These are phyloP conservation scores for Drosophila ogumai DNA, from an alignment of 1,140 invertebrate genomes.

Conservation along the genomic window DNA sequence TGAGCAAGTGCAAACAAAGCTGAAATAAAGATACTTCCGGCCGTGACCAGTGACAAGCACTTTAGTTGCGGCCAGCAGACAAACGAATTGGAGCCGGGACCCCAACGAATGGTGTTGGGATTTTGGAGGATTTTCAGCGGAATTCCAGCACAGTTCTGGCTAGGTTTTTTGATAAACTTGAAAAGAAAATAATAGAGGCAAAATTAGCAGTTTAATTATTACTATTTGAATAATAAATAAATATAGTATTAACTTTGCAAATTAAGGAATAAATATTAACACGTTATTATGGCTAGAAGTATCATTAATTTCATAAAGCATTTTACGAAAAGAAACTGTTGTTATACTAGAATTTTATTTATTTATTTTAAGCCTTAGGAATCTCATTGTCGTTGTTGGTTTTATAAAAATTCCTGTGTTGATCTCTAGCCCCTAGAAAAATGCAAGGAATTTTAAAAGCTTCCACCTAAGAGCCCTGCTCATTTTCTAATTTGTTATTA, in stretches of 20 bases:
- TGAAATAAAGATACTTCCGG: slow-evolving; percentile 82
- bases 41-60: slow-evolving; percentile 82
- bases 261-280: background rate
- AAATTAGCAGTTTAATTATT: background rate
- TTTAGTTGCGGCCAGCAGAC: slow-evolving; percentile 73
- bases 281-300: background rate
- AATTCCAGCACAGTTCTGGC: background rate
- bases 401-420: background rate
- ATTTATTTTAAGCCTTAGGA: background rate
- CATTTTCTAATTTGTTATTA: slow-evolving; percentile 42
- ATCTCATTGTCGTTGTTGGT: background rate
- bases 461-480: background rate
- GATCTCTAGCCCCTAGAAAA: background rate
- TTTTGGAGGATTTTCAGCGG: slow-evolving; percentile 44
- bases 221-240: background rate
- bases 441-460: slow-evolving; percentile 2
- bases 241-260: background rate
- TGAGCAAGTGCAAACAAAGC: slow-evolving; percentile 72
- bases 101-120: slow-evolving; percentile 34
- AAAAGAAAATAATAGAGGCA: no score
- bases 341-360: background rate
- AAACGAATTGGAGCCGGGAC: slow-evolving; percentile 49
- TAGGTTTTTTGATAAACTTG: background rate
- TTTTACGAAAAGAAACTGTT: background rate
- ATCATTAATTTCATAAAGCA: no score